These are phyloP conservation scores for Zaprionus camerounensis DNA, from an alignment of 1,140 invertebrate genomes.

Conservation along the genomic window DNA sequence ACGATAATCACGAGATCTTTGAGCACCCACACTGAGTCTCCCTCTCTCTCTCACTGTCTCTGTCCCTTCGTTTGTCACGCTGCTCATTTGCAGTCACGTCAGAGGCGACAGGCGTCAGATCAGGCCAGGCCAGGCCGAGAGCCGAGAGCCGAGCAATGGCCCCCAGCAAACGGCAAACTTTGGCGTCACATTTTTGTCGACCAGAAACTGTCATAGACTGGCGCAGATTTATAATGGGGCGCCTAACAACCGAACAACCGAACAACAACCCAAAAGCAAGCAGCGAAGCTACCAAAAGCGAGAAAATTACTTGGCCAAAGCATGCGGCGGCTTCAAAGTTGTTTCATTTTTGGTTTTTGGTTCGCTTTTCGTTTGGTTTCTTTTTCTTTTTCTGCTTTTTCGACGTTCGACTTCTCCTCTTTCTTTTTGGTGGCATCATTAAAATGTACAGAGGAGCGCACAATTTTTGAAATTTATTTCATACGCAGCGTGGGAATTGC, in stretches of 20 bases:
- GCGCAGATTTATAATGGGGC: slow-evolving; percentile 78
- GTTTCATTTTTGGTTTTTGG: slow-evolving; percentile 57
- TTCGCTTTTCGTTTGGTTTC: slow-evolving; percentile 40
- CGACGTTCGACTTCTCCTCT: slow-evolving; percentile 14
- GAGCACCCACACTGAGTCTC: slow-evolving; percentile 47
- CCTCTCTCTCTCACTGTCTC: slow-evolving; percentile 12
- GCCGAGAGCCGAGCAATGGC: slow-evolving; percentile 74
- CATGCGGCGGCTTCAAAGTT: slow-evolving; percentile 75
- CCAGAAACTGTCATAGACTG: slow-evolving; percentile 76
- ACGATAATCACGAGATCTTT: slow-evolving; percentile 45
- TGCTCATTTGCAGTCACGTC: slow-evolving; percentile 75
- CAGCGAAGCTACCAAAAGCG: not conserved
- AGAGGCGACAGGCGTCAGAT: slow-evolving; percentile 61
- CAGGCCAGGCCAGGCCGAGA: not conserved
- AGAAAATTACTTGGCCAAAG: slow-evolving; percentile 68
- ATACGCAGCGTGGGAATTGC: slow-evolving; percentile 79
- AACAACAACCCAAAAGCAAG: slow-evolving; percentile 5
- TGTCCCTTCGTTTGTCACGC: slow-evolving; percentile 28
- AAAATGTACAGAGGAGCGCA: slow-evolving; percentile 77
- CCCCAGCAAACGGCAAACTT: slow-evolving; percentile 62
- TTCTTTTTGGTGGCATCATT: slow-evolving; percentile 69
- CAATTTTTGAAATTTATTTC: slow-evolving; percentile 75
- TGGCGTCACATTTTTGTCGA: slow-evolving; percentile 49
- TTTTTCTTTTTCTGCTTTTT: slow-evolving; percentile 22
- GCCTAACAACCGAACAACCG: slow-evolving; percentile 62